These are phyloP conservation scores for Apaloderma vittatum DNA, from an alignment of 2,113 vertebrate genomes.

Conservation along the genomic window DNA sequence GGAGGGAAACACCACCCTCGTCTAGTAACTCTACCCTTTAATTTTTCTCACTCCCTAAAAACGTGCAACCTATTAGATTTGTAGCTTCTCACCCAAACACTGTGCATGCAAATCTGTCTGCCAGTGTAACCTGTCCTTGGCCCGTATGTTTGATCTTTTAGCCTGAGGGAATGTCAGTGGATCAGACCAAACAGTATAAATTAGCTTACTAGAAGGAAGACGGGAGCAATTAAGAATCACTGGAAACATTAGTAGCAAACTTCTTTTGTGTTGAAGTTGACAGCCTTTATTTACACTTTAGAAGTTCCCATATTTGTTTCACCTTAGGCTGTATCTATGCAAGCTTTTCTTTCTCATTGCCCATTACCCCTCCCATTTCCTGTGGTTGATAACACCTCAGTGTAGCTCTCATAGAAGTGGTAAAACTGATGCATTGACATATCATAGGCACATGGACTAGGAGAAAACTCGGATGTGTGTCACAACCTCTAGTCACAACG, in stretches of 20 bases:
- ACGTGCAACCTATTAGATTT: not conserved
- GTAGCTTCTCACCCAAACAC: not conserved
- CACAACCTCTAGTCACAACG: not conserved
- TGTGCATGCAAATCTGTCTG: not conserved
- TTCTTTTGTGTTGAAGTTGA: not conserved
- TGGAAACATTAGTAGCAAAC: not conserved
- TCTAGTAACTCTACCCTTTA: not conserved
- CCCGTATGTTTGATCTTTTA: not conserved
- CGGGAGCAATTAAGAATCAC: not conserved
- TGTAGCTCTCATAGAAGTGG: not conserved
- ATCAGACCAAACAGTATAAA: not conserved
- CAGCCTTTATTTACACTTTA: not conserved
- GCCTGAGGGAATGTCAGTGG: not conserved
- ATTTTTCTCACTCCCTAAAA: not conserved
- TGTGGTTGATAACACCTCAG: not conserved
- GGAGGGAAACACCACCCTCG: not conserved
- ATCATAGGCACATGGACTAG: accelerated
- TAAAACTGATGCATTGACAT: not conserved
- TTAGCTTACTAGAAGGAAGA: not conserved
- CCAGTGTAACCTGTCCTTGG: not conserved
- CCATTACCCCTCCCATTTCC: not conserved
- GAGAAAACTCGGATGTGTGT: not conserved
- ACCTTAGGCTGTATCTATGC: not conserved
- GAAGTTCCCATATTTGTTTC: not conserved
- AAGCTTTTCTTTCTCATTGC: not conserved